Evolutionary conservation across 2,113 vertebrate species (phyloP).

Genomic region (Pholis gunnellus): DNA sequence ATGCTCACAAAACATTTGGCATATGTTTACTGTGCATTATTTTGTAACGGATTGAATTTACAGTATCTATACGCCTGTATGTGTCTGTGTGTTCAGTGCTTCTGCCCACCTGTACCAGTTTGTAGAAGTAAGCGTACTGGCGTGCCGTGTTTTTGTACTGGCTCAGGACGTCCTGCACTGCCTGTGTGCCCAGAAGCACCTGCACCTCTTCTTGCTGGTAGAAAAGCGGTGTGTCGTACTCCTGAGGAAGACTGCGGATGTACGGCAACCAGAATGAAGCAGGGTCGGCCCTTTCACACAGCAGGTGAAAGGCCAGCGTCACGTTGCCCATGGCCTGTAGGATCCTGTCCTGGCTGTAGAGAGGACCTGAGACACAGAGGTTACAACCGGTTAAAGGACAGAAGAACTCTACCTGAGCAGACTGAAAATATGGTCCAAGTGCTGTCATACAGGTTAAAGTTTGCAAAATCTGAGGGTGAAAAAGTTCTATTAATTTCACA

Average conservation of each 20-base stretch:
- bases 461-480: background rate
- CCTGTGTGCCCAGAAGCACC: conserved; percentile 93
- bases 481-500: background rate
- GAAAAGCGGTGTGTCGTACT: conserved; percentile 95
- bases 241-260: conserved; percentile 92
- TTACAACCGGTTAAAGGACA: background rate
- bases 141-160: conserved; percentile 99
- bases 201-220: conserved; percentile 95
- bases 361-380: conserved; percentile 83
- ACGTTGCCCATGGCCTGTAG: conserved; percentile 99
- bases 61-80: background rate
- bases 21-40: background rate
- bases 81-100: background rate
- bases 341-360: conserved; percentile 96
- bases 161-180: conserved; percentile 94
- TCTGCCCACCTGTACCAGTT: conserved; percentile 91
- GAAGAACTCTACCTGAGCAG: background rate
- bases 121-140: conserved; percentile 99
- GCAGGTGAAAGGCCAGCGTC: conserved; percentile 94
- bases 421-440: background rate
- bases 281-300: conserved; percentile 92
- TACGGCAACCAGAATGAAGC: conserved; percentile 95
- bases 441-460: background rate
- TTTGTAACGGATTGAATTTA: no score
- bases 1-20: background rate